These are phyloP conservation scores for Oreochromis grahami DNA, from an alignment of 2,797 vertebrate species.

Conservation along the genomic window DNA sequence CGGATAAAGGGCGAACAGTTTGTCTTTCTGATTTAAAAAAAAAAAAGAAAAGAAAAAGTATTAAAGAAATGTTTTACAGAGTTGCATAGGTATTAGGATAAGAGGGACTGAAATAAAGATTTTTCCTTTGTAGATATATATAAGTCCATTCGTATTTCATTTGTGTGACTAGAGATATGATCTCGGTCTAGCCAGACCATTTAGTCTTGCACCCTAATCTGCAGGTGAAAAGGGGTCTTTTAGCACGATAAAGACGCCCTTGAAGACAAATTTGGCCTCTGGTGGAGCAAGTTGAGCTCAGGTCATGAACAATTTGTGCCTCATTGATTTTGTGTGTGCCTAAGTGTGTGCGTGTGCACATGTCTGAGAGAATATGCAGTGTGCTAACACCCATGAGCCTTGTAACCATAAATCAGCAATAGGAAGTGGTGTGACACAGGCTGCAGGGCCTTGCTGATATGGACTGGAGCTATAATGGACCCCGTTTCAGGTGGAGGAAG, in stretches of 20 bases:
- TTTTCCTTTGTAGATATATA: constrained; percentile 61
- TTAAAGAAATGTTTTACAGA: constrained; percentile 48
- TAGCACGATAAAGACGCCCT: constrained; percentile 65
- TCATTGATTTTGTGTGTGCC: constrained; percentile 34
- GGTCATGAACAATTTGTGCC: constrained; percentile 64
- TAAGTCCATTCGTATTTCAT: constrained; percentile 70
- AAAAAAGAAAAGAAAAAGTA: background rate
- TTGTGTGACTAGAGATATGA: constrained; percentile 65
- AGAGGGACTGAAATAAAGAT: constrained; percentile 57
- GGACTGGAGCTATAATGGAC: constrained; percentile 81
- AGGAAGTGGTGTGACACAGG: constrained; percentile 77
- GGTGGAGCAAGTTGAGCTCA: constrained; percentile 49
- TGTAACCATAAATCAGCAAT: constrained; percentile 76
- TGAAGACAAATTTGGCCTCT: constrained; percentile 61
- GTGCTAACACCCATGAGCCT: constrained; percentile 52
- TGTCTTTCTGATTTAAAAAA: constrained; percentile 37
- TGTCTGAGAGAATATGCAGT: constrained; percentile 40
- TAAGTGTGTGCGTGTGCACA: constrained; percentile 4
- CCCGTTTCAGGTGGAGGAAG: constrained; percentile 84
- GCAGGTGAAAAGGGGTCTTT: constrained; percentile 56
- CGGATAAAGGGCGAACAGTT: constrained; percentile 38
- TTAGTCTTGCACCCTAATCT: constrained; percentile 68
- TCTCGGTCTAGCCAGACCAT: constrained; percentile 49
- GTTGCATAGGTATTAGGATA: constrained; percentile 64
- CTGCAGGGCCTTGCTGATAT: constrained; percentile 81